Conservation (phyloP, 1,140 invertebrate species). For the Platorchestia sp. region DNA sequence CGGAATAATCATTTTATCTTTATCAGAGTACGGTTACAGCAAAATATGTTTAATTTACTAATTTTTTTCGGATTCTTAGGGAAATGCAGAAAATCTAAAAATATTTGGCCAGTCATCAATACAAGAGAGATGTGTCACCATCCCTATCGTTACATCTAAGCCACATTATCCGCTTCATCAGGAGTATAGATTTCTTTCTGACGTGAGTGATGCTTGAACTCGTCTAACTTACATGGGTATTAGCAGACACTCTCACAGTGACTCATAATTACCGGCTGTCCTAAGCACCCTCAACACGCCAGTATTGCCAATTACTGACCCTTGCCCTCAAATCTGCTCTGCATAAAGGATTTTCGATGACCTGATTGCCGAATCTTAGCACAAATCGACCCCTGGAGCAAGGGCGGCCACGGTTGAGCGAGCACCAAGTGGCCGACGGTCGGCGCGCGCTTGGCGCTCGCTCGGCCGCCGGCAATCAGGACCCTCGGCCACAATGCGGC, state of each 20-base stretch:
- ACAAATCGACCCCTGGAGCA: background rate
- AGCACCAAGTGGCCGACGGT: background rate
- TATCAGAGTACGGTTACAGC: too few species aligned
- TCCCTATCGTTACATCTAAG: background rate
- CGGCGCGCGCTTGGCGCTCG: background rate
- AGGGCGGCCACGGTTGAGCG: background rate
- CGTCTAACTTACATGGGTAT: background rate
- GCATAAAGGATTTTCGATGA: slow-evolving; percentile 1
- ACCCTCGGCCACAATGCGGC: background rate
- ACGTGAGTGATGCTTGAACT: background rate
- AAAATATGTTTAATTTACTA: too few species aligned
- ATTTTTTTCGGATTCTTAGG: too few species aligned
- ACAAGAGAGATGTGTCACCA: background rate
- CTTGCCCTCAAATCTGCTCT: background rate
- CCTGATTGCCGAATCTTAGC: background rate
- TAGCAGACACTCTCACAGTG: background rate
- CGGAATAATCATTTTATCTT: too few species aligned
- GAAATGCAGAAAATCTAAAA: background rate
- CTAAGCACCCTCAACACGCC: background rate
- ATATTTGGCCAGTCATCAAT: background rate
- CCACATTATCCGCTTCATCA: background rate
- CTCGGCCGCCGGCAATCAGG: background rate
- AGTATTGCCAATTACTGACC: background rate
- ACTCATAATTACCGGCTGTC: background rate
- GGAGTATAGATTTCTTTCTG: background rate